These are phyloP conservation scores for Excalfactoria chinensis DNA, from an alignment of 2,113 vertebrate genomes.

Conservation along the genomic window DNA sequence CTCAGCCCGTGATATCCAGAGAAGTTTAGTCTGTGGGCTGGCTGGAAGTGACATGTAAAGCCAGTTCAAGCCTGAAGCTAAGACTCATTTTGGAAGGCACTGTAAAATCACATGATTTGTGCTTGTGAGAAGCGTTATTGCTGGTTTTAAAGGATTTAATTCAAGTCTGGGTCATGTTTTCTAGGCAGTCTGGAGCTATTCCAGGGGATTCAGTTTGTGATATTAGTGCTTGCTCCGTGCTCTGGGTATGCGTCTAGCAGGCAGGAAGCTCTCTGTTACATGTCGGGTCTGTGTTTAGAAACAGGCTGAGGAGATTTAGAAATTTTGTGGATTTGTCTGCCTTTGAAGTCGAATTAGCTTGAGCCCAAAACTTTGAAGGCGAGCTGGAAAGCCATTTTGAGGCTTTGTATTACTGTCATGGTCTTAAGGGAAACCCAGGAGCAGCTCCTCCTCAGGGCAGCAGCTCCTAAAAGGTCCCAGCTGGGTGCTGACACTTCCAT, in stretches of 20 bases:
- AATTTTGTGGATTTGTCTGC: slow-evolving; percentile 40
- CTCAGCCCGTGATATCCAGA: background rate
- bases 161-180: slow-evolving; percentile 65
- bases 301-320: slow-evolving; percentile 52
- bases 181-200: slow-evolving; percentile 60
- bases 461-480: background rate
- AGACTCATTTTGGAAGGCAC: slow-evolving; percentile 20
- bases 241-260: slow-evolving; percentile 22
- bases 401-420: slow-evolving; percentile 24
- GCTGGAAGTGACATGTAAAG: background rate
- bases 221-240: background rate
- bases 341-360: slow-evolving; percentile 33
- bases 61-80: background rate
- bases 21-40: background rate
- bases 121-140: slow-evolving; percentile 20
- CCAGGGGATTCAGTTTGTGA: slow-evolving; percentile 45
- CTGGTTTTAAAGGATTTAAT: slow-evolving; percentile 56
- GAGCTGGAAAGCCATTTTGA: slow-evolving; percentile 25
- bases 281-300: slow-evolving; percentile 47
- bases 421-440: slow-evolving; percentile 18
- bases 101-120: slow-evolving; percentile 38
- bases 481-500: background rate
- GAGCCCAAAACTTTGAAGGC: slow-evolving; percentile 42
- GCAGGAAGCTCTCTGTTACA: slow-evolving; percentile 54
- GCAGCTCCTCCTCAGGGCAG: background rate